Base-by-base conservation (phyloP, 2,888 invertebrate genomes). In the Portevinia maculata region DNA sequence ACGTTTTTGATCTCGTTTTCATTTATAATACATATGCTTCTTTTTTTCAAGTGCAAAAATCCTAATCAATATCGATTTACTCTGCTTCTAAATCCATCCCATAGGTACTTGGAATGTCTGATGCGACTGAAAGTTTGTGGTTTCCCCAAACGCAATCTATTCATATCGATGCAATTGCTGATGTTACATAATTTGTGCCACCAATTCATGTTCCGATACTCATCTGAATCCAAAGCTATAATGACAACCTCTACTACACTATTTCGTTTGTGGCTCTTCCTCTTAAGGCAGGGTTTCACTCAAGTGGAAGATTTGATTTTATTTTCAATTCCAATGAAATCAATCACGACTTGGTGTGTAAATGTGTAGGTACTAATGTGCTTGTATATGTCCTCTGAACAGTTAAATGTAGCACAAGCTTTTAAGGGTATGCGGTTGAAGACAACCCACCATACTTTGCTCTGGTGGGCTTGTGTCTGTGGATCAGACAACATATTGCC, bases 301-400 rank as follows among this genome's bases (percentile, higher is more conserved):
- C 60, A 30, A 69, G 76, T 30, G 59, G 50, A 71, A 76, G 81
- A 76, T 83, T 60, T 76, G 71, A 83, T 83, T 83, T 83, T 65
- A 39, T 71, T 83, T 71, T 76, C 76, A 70, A 71, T 71, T 71
- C 44, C 71, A 83, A 78, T 71, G 62, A 73, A 78, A 67, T 83
- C 71, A 78, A 83, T 71, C 65, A 83, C 64, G 28, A 11, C 24
- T 15, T 8, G n/a, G 50, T 17, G 39, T 32, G 41, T 17, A n/a
- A 24, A 28, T 17, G 30, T 48, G 41, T 32, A n/a, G 0, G 15
- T 9, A 39, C n/a, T n/a, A n/a, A n/a, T 53, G 13, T 39, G 39
- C 7, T 8, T 8, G 44, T 17, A 21, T 46, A 30, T 55, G 13
- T 57, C 21, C 32, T 21, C 24, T 21, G 24, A 64, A 50, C 46